Percentiles rank a stretch among this genome's conserved stretches.
These are phyloP conservation scores for Parnassius mnemosyne DNA, from an alignment of 2,888 invertebrate species.

Conservation along the genomic window DNA sequence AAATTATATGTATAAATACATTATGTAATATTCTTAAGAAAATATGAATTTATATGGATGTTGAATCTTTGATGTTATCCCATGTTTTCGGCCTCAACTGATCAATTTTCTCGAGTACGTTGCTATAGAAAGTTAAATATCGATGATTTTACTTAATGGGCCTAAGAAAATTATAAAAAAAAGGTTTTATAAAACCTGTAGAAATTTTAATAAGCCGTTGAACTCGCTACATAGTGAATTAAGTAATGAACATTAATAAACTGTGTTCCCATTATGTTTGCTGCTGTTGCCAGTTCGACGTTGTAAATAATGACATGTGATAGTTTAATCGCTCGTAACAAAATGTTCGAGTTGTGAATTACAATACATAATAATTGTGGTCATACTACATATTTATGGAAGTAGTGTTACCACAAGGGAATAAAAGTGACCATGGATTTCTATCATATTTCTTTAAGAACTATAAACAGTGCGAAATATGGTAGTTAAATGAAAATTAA, in stretches of 20 bases:
- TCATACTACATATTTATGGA: slow-evolving; percentile 4
- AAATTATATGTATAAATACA: slow-evolving; percentile 3
- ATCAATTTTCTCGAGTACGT: slow-evolving; percentile 7
- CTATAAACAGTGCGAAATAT: too few species aligned
- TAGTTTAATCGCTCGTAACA: slow-evolving; percentile 16
- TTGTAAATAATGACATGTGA: slow-evolving; percentile 28
- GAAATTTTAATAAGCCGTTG: slow-evolving; percentile 9
- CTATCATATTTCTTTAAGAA: too few species aligned
- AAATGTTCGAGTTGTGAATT: slow-evolving; percentile 7
- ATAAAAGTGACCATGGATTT: slow-evolving; percentile 23
- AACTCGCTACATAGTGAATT: slow-evolving; percentile 9
- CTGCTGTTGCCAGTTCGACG: slow-evolving; percentile 8
- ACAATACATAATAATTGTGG: slow-evolving; percentile 15
- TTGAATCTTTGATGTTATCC: slow-evolving; percentile 19
- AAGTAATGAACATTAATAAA: not conserved
- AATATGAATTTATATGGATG: slow-evolving; percentile 19
- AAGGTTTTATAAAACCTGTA: not conserved
- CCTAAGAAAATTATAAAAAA: slow-evolving; percentile 12
- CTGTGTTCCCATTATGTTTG: slow-evolving; percentile 17
- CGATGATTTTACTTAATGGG: slow-evolving; percentile 14
- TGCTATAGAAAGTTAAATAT: slow-evolving; percentile 3
- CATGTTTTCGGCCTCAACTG: slow-evolving; percentile 12
- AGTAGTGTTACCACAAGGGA: slow-evolving; percentile 21
- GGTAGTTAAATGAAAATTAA: too few species aligned
- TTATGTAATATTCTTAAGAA: slow-evolving; percentile 17